Evolutionary conservation across 2,797 vertebrate genomes (phyloP), one percentile per base, ranked within the genome.

Genomic region (Epinephelus malabaricus): DNA sequence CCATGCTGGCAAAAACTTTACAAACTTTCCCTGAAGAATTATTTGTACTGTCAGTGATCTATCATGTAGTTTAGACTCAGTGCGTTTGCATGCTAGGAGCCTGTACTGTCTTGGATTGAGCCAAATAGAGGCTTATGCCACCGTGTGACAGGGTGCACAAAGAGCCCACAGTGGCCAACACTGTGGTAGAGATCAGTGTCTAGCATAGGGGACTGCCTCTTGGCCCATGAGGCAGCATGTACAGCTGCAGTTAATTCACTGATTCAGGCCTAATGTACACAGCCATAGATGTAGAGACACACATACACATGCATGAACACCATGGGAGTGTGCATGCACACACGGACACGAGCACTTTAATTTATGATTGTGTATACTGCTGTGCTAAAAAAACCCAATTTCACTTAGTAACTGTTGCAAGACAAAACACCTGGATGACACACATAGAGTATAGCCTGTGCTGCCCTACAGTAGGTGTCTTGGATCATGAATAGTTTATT

Each of bases 401-500:
- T 62, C 51, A 73, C 55, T 56, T 53, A 80, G 34, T 73, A 82
- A 78, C 73, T 70, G 73, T 56, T 59, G 54, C 56, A 72, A 83
- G 73, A 77, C 23, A 74, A 63, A 79, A 76, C 83, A 88, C 83
- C 82, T 85, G 80, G 69, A 69, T 64, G 76, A 64, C 56, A 83
- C 43, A 81, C 53, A 82, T 74, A 54, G 19, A 66, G 71, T 68
- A 53, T 23, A 65, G 65, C 19, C 11, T 59, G 45, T 45, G 43
- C 43, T 70, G 56, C 51, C 59, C 50, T 64, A 70, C 25, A 71
- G 15, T 14, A 45, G 38, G 13, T 60, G 21, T 43, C 66, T 23
- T 43, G 30, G 19, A 54, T 76, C 50, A 67, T 73, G 38, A 82
- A 79, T 82, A 51, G 51, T 66, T 47, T 27, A 71, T 63, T 76